Evolutionary conservation across 2,113 vertebrate species (phyloP), one percentile per base, ranked within the genome.

Genomic region (Carassius gibelio): DNA sequence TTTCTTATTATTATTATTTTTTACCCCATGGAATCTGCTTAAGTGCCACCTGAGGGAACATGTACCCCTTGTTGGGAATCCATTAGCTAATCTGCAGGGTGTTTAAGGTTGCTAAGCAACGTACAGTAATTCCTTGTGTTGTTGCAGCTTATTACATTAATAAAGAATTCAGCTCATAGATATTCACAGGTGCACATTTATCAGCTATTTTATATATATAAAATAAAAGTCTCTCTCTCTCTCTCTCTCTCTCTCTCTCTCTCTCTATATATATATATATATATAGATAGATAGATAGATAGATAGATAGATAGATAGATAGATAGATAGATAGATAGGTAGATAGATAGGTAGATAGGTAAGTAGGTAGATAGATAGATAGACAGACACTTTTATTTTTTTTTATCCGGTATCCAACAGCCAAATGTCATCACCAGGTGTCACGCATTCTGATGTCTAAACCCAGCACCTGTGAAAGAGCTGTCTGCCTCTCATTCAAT

Each of bases 361-460:
- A 26, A 26, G 26, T 36, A 36, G 2, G 4, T 36, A 36, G 3
- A 38, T 30, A 30, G 30, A 30, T 30, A 30, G 30, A 30, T 30
- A 30, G 30, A 30, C 2, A 30, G 30, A 30, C 30, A 30, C 30
- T 30, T 30, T 42, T 6, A 42, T 42, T 42, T 74, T 76, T 34
- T 10, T 57, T 75, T 5, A 30, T 77, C n/a, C 8, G 42, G 5
- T 42, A 15, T 77, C 30, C 38, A 77, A 36, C 21, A 42, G 76
- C 19, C 55, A 57, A n/a, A 79, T 79, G 55, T 62, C 76, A 62
- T 14, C 7, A 7, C 36, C 77, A 79, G 77, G 57, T 79, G 55
- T 62, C 57, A 14, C 62, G 57, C 57, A 23, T 57, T 59, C 52
- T 78, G 17, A 78, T 61, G 19, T 61, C 19, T 21, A 19, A 52